phyloP scores from a whole-genome alignment of 2,797 vertebrate species.

The Scarus forsteni region DNA sequence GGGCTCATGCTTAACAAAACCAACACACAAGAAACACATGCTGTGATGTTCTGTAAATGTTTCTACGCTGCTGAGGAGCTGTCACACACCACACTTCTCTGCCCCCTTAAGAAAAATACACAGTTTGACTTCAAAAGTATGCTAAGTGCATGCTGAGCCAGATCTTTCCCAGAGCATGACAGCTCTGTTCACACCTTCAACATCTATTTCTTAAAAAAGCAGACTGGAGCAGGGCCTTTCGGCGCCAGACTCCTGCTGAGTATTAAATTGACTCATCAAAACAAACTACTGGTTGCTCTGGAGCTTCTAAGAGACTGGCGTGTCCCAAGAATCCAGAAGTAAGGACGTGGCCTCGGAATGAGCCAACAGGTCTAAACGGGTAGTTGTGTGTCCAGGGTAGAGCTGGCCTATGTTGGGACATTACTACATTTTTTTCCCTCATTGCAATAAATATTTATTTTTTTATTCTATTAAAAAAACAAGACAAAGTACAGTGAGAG shows the following conservation, averaged over 20 bases:
- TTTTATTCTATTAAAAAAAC: too few species aligned
- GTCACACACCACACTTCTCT: slow-evolving; percentile 9
- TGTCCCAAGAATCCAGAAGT: slow-evolving; percentile 18
- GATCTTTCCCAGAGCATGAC: not conserved
- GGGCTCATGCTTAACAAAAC: slow-evolving; percentile 6
- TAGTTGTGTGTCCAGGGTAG: slow-evolving; percentile 1
- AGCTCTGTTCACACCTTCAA: not conserved
- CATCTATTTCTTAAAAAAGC: slow-evolving; percentile 20
- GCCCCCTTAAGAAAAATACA: slow-evolving; percentile 13
- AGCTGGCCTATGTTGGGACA: too few species aligned
- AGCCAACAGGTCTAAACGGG: not conserved
- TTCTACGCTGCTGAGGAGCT: slow-evolving; percentile 11
- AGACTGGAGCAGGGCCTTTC: slow-evolving; percentile 34
- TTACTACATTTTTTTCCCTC: too few species aligned
- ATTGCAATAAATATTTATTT: too few species aligned
- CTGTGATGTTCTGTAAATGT: slow-evolving; percentile 15
- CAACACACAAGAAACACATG: not conserved
- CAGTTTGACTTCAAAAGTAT: slow-evolving; percentile 14
- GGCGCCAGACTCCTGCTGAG: slow-evolving; percentile 61
- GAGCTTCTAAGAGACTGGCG: slow-evolving; percentile 26
- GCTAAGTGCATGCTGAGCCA: slow-evolving; percentile 1
- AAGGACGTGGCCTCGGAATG: slow-evolving; percentile 13
- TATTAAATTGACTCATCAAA: slow-evolving; percentile 64
- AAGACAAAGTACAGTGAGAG: too few species aligned
- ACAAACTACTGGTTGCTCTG: slow-evolving; percentile 54